phyloP scores from a whole-genome alignment of 92 coral and sea anemone genomes.

The Umimayanthus chanpuru region DNA sequence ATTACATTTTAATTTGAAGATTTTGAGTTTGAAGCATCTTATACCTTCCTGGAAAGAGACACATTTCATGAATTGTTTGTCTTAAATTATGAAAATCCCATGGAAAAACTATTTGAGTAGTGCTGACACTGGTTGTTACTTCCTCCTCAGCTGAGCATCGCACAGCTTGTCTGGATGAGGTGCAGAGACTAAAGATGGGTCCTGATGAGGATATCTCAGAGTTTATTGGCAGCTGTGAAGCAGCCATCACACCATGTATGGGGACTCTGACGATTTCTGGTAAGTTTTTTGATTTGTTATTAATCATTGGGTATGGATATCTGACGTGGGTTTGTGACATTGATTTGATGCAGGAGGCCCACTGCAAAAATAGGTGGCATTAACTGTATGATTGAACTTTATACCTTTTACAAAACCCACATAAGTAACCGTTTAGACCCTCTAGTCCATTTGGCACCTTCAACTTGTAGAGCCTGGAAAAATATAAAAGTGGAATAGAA shows the following conservation, averaged over 20 bases:
- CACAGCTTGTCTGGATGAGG: constrained; percentile 91
- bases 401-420: too few species aligned
- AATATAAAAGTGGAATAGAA: neutral
- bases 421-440: too few species aligned
- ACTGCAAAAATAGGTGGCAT: too few species aligned
- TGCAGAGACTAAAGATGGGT: constrained; percentile 74
- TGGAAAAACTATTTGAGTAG: neutral
- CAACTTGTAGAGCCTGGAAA: too few species aligned
- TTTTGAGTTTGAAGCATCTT: too few species aligned
- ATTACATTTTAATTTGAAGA: too few species aligned
- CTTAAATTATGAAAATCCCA: neutral
- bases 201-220: constrained; percentile 53
- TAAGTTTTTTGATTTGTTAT: neutral
- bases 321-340: neutral
- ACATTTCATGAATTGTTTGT: too few species aligned
- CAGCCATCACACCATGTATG: constrained; percentile 63
- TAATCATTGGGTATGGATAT: neutral
- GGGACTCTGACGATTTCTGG: constrained; percentile 84
- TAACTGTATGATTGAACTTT: too few species aligned
- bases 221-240: constrained; percentile 39
- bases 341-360: too few species aligned
- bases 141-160: constrained; percentile 81
- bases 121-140: neutral
- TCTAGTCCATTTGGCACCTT: too few species aligned
- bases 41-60: too few species aligned